Evolutionary conservation across 2,113 vertebrate species (phyloP), one percentile per base, ranked within the genome.

Genomic region (Nibea coibor): DNA sequence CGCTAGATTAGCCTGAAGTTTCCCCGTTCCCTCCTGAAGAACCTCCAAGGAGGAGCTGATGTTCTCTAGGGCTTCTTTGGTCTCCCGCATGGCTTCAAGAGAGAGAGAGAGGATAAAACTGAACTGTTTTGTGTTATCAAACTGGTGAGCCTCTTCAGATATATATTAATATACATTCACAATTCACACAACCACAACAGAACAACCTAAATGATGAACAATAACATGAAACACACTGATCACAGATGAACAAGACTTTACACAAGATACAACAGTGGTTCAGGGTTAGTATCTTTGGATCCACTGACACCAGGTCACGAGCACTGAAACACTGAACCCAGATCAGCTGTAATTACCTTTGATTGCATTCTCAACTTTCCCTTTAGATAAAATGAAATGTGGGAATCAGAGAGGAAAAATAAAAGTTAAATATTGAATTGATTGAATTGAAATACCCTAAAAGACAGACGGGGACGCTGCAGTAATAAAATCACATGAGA

Each of bases 321-420:
- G 45, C 74, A 80, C 78, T 72, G 90, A 82, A 89, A 26, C 87
- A 93, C 90, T 88, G 65, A 78, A 17, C 67, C 50, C 28, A 71
- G 24, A 80, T 75, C 62, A 75, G 19, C 28, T 6, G 0, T 45
- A 74, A 86, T 96, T 97, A 96, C 96, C 96, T 96, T 97, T 96
- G 89, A 96, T 90, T 87, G 95, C 91, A 95, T 87, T 96, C 90
- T 96, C 95, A 95, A 96, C 95, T 95, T 96, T 96, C 92, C 95
- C 96, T 97, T 96, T 89, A 88, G 90, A 89, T 82, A 89, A 86
- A 85, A 92, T 67, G 61, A 91, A 93, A 81, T 90, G 3, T 74
- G n/a, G n/a, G 22, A 51, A 70, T 84, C 56, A 61, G 20, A 71
- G 20, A 51, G 53, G 72, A 39, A 69, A 72, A 56, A 48, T 4